Evolutionary conservation across 2,113 vertebrate species (phyloP).

Genomic region (Chloropsis cyanopogon): DNA sequence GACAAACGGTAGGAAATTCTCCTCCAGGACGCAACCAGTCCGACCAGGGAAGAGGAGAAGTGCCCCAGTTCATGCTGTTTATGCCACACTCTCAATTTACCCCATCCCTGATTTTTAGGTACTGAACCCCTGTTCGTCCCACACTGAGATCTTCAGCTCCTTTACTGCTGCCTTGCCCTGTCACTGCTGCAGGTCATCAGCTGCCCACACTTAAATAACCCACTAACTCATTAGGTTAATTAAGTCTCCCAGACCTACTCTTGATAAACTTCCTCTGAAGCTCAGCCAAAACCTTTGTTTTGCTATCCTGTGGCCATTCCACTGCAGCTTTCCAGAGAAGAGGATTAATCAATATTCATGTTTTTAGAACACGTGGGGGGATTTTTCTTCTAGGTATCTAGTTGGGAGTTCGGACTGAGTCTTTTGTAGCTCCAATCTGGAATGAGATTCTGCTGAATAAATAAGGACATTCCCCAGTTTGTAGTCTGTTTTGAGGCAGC

Average conservation of each 20-base stretch:
- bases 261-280: not conserved
- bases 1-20: not conserved
- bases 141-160: not conserved
- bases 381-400: not conserved
- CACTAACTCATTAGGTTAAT: not conserved
- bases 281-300: not conserved
- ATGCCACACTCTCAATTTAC: not conserved
- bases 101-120: not conserved
- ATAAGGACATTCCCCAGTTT: not conserved
- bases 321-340: not conserved
- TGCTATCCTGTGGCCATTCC: not conserved
- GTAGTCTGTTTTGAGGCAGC: not conserved
- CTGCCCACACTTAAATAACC: not conserved
- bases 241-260: not conserved
- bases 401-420: not conserved
- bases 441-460: not conserved
- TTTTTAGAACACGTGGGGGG: accelerated
- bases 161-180: not conserved
- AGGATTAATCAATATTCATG: not conserved
- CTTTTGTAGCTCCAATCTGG: not conserved
- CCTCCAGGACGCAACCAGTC: not conserved
- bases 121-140: not conserved
- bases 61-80: not conserved
- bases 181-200: not conserved
- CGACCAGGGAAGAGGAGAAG: not conserved